Evolutionary conservation across 2,113 vertebrate genomes (phyloP), one percentile per base, ranked within the genome.

Genomic region (Spilogale gracilis): DNA sequence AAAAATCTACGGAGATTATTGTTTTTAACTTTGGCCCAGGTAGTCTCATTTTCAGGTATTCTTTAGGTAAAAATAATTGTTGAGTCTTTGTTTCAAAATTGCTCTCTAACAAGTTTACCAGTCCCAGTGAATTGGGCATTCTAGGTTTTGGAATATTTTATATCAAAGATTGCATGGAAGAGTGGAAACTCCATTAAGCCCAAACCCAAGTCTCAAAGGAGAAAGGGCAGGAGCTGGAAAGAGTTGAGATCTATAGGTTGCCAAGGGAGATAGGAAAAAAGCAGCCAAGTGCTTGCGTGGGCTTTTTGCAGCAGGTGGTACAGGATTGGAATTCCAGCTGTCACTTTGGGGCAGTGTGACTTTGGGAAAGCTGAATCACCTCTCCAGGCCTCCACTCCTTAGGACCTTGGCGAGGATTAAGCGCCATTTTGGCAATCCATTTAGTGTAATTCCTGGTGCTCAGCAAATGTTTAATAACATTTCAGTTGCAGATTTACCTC

Each of bases 21-120:
- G 67, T 76, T 94, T 88, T 88, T 91, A 21, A 83, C 32, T 84
- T 94, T 78, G 73, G 45, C n/a, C 8, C 65, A 84, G 12, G 58
- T 32, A 56, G 43, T 89, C 54, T 96, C 14, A 1, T 86, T 92
- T 91, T 81, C 56, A 65, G 69, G 30, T 18, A 91, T 63, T 38
- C 9, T 60, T 85, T 25, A 21, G 23, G 9, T 43, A 76, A 85
- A 54, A 88, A 45, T 65, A 6, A 6, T 79, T 17, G 9, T 71
- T 74, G 74, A 25, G 20, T 90, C 83, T 96, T 11, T 43, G 54
- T 65, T 25, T 74, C 82, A 95, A 43, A 81, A 10, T 17, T 74
- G 30, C 25, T 60, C 67, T 63, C 54, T 84, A 38, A 65, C 52
- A 76, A 60, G 65, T 13, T 92, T 14, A 45, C 12, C 14, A 18